phyloP scores from a whole-genome alignment of 2,113 vertebrate genomes.

The Megaptera novaeangliae region DNA sequence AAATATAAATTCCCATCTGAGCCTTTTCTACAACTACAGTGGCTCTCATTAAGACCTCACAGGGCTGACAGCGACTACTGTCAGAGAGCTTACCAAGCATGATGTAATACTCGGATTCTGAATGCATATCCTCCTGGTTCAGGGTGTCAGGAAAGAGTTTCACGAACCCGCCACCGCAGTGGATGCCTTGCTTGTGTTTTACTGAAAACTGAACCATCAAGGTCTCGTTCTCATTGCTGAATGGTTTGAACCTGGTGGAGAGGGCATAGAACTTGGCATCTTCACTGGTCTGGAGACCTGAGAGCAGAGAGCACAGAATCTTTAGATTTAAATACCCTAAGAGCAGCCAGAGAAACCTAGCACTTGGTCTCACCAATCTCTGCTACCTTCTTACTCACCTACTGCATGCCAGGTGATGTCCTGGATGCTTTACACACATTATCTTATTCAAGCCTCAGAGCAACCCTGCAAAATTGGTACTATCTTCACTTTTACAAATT shows the following conservation, averaged over 20 bases:
- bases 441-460: not conserved
- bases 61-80: not conserved
- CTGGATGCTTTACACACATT: not conserved
- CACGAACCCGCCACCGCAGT: conserved; percentile 86
- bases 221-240: conserved; percentile 84
- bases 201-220: conserved; percentile 86
- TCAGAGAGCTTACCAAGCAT: conserved; percentile 83
- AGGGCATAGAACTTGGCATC: conserved; percentile 85
- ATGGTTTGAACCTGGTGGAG: conserved; percentile 83
- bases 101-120: conserved; percentile 85
- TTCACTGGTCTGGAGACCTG: conserved; percentile 85
- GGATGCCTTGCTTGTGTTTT: conserved; percentile 87
- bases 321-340: not conserved
- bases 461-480: not conserved
- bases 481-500: not conserved
- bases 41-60: not conserved
- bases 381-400: not conserved
- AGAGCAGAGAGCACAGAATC: not conserved
- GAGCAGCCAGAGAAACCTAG: not conserved
- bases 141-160: conserved; percentile 86
- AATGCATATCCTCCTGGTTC: conserved; percentile 84
- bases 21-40: not conserved
- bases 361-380: not conserved
- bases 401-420: not conserved
- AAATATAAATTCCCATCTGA: not conserved